Percentiles rank a stretch among this genome's conserved stretches.
phyloP scores from a whole-genome alignment of 2,797 vertebrate species.

The Brachyalestes nurse region DNA sequence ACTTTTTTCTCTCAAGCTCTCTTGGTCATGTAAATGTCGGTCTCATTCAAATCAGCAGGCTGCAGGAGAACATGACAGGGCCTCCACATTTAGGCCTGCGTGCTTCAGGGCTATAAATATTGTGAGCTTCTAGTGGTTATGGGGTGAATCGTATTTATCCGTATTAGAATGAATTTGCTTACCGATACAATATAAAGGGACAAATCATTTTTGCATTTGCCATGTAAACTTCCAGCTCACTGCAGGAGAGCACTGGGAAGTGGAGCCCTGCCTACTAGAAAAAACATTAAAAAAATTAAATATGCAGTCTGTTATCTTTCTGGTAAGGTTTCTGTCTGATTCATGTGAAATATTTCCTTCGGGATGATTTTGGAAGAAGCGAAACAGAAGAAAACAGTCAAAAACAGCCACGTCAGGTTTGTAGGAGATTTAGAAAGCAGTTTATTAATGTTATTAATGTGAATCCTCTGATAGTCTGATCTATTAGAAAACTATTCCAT shows the following conservation, averaged over 20 bases:
- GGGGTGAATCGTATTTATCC: neutral
- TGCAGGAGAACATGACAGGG: neutral
- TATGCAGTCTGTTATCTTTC: too few species aligned
- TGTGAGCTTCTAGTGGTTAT: neutral
- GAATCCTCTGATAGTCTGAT: too few species aligned
- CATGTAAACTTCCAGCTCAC: neutral
- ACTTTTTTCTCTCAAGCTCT: conserved; percentile 27
- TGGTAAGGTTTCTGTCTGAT: too few species aligned
- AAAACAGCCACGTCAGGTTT: too few species aligned
- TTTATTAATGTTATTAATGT: too few species aligned
- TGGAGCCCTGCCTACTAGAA: too few species aligned
- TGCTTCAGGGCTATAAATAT: neutral
- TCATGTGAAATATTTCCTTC: too few species aligned
- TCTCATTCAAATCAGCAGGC: conserved; percentile 30
- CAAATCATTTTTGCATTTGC: neutral
- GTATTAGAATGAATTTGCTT: neutral
- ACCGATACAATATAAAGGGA: neutral
- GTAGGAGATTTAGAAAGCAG: too few species aligned
- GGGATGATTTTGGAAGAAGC: too few species aligned
- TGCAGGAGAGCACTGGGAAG: neutral
- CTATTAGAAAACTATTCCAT: too few species aligned
- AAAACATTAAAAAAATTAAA: too few species aligned
- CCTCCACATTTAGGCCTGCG: neutral
- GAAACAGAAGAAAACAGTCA: too few species aligned
- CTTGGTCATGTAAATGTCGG: conserved; percentile 15